Evolutionary conservation across 2,113 vertebrate genomes (phyloP).

Genomic region (Centropristis striata): DNA sequence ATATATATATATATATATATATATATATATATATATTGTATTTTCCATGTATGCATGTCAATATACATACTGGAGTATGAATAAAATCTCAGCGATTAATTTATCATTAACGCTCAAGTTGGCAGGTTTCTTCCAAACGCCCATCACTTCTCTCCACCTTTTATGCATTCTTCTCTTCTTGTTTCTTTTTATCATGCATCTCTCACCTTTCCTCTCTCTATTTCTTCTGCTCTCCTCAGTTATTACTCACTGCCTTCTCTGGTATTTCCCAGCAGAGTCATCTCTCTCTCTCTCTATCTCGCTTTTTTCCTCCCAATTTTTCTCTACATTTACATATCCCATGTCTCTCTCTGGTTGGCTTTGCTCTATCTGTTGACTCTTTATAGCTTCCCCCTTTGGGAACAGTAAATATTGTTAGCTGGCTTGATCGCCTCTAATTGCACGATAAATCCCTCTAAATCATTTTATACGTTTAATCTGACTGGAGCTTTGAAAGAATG

Average conservation of each 20-base stretch:
- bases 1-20: too few relatives aligned
- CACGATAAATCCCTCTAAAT: neutral
- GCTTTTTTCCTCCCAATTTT: neutral
- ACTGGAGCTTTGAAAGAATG: neutral
- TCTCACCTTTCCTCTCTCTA: neutral
- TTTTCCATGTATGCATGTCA: too few relatives aligned
- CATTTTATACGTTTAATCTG: neutral
- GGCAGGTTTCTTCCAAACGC: too few relatives aligned
- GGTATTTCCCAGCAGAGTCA: neutral
- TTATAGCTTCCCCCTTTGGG: conserved; percentile 5
- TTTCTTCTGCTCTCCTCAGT: neutral
- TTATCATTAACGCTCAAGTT: too few relatives aligned
- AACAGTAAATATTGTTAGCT: conserved; percentile 26
- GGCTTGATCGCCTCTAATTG: conserved; percentile 8
- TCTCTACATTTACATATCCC: conserved; percentile 19
- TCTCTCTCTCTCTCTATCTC: neutral
- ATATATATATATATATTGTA: too few relatives aligned
- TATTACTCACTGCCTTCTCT: neutral
- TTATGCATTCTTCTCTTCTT: neutral
- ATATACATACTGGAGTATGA: too few relatives aligned
- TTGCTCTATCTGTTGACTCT: conserved; percentile 14
- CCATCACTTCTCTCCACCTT: neutral
- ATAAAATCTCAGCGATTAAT: too few relatives aligned
- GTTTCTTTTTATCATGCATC: neutral
- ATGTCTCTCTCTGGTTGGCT: conserved; percentile 6